These are phyloP conservation scores for Nemotelus nigrinus DNA, from an alignment of 2,888 invertebrate species.

Conservation along the genomic window DNA sequence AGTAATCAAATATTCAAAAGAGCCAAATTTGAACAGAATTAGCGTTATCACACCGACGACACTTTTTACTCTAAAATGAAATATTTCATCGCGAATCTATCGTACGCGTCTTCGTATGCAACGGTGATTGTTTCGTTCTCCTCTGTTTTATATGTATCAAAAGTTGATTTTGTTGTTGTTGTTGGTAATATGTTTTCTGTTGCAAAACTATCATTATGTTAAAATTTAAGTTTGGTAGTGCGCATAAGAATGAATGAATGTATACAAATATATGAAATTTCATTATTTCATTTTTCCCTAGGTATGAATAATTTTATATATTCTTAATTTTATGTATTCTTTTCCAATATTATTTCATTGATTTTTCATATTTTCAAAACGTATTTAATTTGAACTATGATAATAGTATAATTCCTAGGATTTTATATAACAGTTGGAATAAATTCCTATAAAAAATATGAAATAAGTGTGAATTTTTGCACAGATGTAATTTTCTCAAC, in stretches of 20 bases:
- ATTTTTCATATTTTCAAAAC: not conserved
- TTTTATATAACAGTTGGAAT: too few relatives aligned
- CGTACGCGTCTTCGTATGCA: constrained; percentile 15
- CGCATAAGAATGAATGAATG: constrained; percentile 33
- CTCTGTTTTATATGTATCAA: constrained; percentile 21
- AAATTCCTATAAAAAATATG: too few relatives aligned
- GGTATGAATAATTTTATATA: not conserved
- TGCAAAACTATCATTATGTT: constrained; percentile 22
- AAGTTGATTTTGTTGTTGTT: constrained; percentile 1
- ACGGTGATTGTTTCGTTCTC: not conserved
- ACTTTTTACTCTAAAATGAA: too few relatives aligned
- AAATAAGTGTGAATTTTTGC: too few relatives aligned
- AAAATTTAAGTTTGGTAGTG: constrained; percentile 34
- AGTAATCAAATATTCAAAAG: too few relatives aligned
- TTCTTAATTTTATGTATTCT: not conserved
- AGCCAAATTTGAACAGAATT: too few relatives aligned
- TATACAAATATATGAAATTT: constrained; percentile 29
- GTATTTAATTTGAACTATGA: not conserved
- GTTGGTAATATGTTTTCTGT: not conserved
- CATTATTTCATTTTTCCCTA: constrained; percentile 30
- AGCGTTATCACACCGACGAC: too few relatives aligned
- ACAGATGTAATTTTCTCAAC: too few relatives aligned
- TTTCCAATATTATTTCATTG: not conserved
- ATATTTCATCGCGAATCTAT: too few relatives aligned
- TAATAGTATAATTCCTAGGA: not conserved